Conservation (phyloP, 1,140 invertebrate species). For the Glomeris maerens region DNA sequence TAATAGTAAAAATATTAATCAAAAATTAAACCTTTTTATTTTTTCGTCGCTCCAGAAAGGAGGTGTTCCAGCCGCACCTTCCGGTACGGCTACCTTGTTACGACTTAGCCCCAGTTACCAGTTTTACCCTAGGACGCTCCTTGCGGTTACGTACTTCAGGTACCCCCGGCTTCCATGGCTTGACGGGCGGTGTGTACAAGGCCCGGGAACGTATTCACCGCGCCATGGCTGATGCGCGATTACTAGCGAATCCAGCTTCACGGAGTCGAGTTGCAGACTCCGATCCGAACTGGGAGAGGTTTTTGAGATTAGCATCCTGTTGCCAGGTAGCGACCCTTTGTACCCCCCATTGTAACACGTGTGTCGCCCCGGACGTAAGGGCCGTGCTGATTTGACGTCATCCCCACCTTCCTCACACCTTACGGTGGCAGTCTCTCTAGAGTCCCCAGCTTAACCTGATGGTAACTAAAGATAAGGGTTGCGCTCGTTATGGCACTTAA, state of each 20-base stretch:
- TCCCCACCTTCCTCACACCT: constrained; percentile 35
- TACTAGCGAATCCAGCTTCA: constrained; percentile 1
- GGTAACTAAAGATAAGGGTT: too few species aligned
- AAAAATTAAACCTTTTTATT: background rate
- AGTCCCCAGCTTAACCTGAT: too few species aligned
- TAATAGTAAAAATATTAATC: too few species aligned
- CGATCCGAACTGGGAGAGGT: constrained; percentile 23
- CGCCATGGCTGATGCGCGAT: constrained; percentile 1
- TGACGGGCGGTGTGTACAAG: constrained; percentile 1
- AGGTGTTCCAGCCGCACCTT: constrained; percentile 35
- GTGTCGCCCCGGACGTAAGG: constrained; percentile 36
- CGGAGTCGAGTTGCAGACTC: constrained; percentile 1
- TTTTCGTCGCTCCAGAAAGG: constrained; percentile 16
- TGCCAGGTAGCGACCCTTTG: constrained; percentile 29
- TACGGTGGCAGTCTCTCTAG: too few species aligned
- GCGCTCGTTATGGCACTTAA: too few species aligned
- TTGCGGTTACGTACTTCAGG: constrained; percentile 29
- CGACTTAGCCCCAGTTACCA: constrained; percentile 35
- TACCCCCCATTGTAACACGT: constrained; percentile 36
- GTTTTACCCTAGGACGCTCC: constrained; percentile 21
- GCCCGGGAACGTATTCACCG: too few species aligned
- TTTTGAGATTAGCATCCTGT: constrained; percentile 31
- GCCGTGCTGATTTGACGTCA: constrained; percentile 39
- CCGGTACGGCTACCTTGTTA: constrained; percentile 39
- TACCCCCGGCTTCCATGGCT: constrained; percentile 20